Evolutionary conservation across 2,113 vertebrate species (phyloP), one percentile per base, ranked within the genome.

Genomic region (Pteropus alecto): DNA sequence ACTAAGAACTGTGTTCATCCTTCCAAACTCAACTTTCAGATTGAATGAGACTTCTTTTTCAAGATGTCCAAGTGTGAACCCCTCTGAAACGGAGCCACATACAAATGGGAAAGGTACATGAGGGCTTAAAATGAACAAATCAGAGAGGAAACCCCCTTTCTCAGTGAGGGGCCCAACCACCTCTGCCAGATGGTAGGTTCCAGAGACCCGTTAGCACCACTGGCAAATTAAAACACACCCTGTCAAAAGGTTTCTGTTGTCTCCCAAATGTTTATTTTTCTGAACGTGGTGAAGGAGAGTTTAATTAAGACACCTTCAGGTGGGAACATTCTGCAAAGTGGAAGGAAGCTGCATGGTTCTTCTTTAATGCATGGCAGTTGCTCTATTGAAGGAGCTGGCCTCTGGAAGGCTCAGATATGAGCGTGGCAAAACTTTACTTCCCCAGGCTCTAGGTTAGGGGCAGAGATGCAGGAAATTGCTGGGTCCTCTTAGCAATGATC

Each of bases 381-480:
- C 14, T 4, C 82, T 30, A 61, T 18, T 10, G 22, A 10, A 73
- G 51, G 11, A 68, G 41, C 61, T 10, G 8, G 15, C 3, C 0
- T n/a, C 43, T 2, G 7, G 38, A 43, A 18, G 13, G 51, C 56
- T 18, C 21, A 0, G 21, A 30, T 0, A 0, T 0, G 0, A 26
- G 46, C 0, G 21, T 6, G 11, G 33, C 28, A 6, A 18, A 73
- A 22, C 12, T 61, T 41, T 41, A 33, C 19, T 35, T 15, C 86
- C 30, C 2, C 5, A 76, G 35, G 16, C 26, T 14, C 15, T 5
- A 2, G 68, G 35, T 18, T 15, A 21, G 51, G 41, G 16, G 26
- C 56, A 16, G n/a, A 38, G 58, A 16, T n/a, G 12, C 16, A 18
- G 63, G 56, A 74, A 35, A 12, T 19, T 5, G 24, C 28, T 13